phyloP scores from a whole-genome alignment of 2,888 invertebrate genomes.

The Drosophila merina region DNA sequence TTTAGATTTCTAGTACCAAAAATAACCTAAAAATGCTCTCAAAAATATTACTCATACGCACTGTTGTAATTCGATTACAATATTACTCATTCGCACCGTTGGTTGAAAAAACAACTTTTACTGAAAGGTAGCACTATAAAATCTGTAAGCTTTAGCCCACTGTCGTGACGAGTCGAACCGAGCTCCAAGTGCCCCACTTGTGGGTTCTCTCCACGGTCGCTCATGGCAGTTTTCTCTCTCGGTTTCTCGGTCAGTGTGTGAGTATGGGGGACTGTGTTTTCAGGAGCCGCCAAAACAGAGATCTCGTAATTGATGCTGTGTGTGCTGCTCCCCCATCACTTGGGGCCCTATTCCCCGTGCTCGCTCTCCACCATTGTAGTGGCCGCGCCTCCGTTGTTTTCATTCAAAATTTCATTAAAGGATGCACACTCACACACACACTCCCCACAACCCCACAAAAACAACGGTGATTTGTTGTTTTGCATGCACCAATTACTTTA shows the following conservation, averaged over 20 bases:
- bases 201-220: conserved; percentile 19
- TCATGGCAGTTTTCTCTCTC: background rate
- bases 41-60: background rate
- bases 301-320: conserved; percentile 59
- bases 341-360: conserved; percentile 9
- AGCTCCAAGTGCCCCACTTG: conserved; percentile 58
- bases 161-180: background rate
- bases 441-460: background rate
- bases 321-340: conserved; percentile 37
- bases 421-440: conserved; percentile 42
- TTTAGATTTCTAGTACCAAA: too few species aligned
- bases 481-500: conserved; percentile 75
- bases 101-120: background rate
- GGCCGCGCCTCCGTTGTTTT: conserved; percentile 45
- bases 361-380: conserved; percentile 7
- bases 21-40: too few species aligned
- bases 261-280: conserved; percentile 11
- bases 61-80: background rate
- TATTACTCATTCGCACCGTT: background rate
- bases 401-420: conserved; percentile 71
- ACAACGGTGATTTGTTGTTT: conserved; percentile 43
- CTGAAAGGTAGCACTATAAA: background rate
- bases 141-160: background rate
- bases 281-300: conserved; percentile 53
- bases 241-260: conserved; percentile 17